Evolutionary conservation across 1,140 invertebrate genomes (phyloP).

Genomic region (Drosophila melanica): DNA sequence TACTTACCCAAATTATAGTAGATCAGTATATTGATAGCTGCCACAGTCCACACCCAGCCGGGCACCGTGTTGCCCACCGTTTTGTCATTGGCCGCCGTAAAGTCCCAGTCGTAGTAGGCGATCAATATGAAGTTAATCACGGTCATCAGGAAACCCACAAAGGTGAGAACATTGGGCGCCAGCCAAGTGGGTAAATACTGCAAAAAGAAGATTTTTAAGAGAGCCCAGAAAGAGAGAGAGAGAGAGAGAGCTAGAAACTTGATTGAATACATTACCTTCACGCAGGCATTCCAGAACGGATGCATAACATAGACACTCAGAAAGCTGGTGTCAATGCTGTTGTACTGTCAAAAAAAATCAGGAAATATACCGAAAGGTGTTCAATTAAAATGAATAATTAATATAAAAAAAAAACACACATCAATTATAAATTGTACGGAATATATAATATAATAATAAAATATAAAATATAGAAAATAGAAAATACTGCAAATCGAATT

Average conservation of each 20-base stretch:
- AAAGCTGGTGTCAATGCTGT: conserved; percentile 95
- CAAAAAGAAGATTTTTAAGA: background rate
- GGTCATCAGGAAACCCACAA: conserved; percentile 97
- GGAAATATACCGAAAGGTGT: background rate
- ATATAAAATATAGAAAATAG: no score
- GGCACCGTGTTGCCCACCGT: conserved; percentile 87
- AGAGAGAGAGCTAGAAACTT: no score
- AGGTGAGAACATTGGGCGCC: conserved; percentile 98
- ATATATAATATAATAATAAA: no score
- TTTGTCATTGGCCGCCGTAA: conserved; percentile 88
- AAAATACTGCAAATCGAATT: no score
- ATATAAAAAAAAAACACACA: no score
- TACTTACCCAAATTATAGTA: conserved; percentile 96
- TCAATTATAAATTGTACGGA: no score
- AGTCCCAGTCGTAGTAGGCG: conserved; percentile 94
- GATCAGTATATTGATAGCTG: conserved; percentile 95
- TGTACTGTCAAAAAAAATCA: conserved; percentile 90
- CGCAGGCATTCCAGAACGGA: conserved; percentile 98
- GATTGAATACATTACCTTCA: conserved; percentile 89
- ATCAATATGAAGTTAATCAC: conserved; percentile 95
- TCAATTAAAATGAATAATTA: no score
- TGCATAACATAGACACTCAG: conserved; percentile 98
- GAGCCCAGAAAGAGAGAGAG: no score
- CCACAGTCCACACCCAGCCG: conserved; percentile 94
- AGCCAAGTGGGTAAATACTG: conserved; percentile 96